phyloP scores from a whole-genome alignment of 2,113 vertebrate species.

The Catharus bicknelli region DNA sequence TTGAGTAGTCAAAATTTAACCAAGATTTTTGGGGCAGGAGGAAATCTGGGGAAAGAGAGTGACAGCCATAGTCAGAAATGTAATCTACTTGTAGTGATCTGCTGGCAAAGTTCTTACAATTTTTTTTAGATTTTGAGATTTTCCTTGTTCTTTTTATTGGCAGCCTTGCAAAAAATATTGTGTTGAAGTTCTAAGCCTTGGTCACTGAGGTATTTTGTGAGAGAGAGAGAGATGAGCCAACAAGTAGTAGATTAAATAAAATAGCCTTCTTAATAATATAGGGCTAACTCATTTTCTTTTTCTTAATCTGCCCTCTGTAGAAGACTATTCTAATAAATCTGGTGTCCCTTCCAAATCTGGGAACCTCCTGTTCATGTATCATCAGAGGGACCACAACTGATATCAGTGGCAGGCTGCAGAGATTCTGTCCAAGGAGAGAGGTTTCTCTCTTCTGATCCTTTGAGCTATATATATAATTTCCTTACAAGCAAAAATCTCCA shows the following conservation, averaged over 20 bases:
- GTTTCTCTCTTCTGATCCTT: neutral
- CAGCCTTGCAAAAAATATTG: neutral
- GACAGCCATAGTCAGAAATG: neutral
- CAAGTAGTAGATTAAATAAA: neutral
- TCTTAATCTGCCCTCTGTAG: neutral
- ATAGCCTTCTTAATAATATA: neutral
- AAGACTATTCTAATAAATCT: neutral
- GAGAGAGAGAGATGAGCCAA: neutral
- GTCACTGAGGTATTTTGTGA: fast-evolving
- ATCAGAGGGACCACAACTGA: neutral
- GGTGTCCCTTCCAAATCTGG: neutral
- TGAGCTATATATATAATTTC: neutral
- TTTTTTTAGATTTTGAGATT: neutral
- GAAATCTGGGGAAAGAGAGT: neutral
- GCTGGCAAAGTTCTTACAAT: neutral
- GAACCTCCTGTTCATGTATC: no score
- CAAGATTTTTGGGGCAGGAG: neutral
- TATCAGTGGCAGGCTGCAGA: neutral
- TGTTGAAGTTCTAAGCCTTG: neutral
- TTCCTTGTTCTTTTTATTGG: neutral
- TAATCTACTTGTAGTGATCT: neutral
- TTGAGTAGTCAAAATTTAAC: neutral
- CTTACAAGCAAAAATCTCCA: neutral
- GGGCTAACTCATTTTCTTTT: neutral
- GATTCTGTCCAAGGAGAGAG: neutral